Evolutionary conservation across 1,140 invertebrate species (phyloP), one percentile per base, ranked within the genome.

Genomic region (Coenobita brevimanus): DNA sequence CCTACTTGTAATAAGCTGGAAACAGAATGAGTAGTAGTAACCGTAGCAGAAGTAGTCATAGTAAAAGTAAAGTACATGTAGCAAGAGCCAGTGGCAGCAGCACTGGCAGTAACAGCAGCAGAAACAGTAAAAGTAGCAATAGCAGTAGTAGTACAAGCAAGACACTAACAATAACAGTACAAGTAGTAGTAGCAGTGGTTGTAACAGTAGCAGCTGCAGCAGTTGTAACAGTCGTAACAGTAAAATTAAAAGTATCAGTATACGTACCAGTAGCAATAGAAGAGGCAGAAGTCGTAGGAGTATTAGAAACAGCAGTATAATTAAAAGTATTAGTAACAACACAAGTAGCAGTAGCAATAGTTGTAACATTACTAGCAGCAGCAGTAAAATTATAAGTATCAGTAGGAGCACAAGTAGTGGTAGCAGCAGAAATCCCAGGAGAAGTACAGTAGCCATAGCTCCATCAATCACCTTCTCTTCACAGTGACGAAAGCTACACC

Each of bases 191-290:
- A 57, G 54, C n/a, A 57, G 54, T n/a, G n/a, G 54, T 57, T 13
- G 54, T 57, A 57, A n/a, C 54, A 57, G 54, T 57, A 57, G 54
- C n/a, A 57, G n/a, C n/a, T n/a, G n/a, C n/a, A n/a, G n/a, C n/a
- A n/a, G n/a, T n/a, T n/a, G n/a, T n/a, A n/a, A n/a, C n/a, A n/a
- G 54, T 57, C 10, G 54, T 57, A 57, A n/a, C n/a, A 57, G 54
- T 57, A 57, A n/a, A 13, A 57, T 10, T 57, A 57, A n/a, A 13
- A 57, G 15, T 73, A 17, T n/a, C 36, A 36, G 1, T 73, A 36
- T 4, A 30, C 0, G n/a, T 73, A 36, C 4, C 36, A 15, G 36
- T 2, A n/a, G 27, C 21, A 1, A 15, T 73, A 13, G 17, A 30
- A 73, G 36, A 8, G 69, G 17, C 15, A 1, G 30, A 6, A 36